These are phyloP conservation scores for Tethya wilhelma DNA, from an alignment of 37 sponge, comb jelly and placozoan genomes.

Conservation along the genomic window DNA sequence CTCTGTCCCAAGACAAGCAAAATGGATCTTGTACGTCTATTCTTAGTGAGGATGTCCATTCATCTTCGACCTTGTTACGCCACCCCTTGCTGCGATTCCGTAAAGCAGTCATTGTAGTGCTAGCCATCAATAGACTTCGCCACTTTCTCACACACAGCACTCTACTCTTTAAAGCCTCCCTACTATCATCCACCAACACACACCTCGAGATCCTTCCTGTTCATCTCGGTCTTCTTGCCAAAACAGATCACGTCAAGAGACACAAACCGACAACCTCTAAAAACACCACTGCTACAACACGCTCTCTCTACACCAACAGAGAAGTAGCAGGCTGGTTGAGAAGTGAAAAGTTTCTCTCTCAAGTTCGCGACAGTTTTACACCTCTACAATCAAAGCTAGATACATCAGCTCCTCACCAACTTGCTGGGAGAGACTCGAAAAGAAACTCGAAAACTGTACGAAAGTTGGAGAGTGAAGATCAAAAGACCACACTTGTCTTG, in stretches of 20 bases:
- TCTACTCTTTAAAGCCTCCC: not conserved
- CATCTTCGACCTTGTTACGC: no score
- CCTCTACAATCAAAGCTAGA: conserved; percentile 15
- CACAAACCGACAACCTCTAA: no score
- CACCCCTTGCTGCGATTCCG: conserved; percentile 31
- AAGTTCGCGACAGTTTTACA: conserved; percentile 2
- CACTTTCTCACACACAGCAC: not conserved
- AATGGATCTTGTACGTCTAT: not conserved
- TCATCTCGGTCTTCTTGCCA: not conserved
- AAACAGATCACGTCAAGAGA: no score
- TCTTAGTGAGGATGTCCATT: no score
- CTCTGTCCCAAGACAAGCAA: not conserved
- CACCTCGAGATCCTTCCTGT: not conserved
- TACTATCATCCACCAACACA: not conserved
- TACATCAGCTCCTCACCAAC: not conserved
- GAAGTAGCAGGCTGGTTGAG: conserved; percentile 34
- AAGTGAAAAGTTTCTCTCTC: conserved; percentile 17
- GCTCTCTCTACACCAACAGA: not conserved
- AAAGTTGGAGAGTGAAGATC: no score
- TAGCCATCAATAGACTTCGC: conserved; percentile 29
- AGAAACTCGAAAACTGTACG: no score
- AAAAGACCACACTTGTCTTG: no score
- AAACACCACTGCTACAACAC: not conserved
- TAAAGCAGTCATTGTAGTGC: conserved; percentile 17
- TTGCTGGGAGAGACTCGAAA: not conserved